These are phyloP conservation scores for Papilio helenus DNA, from an alignment of 1,140 invertebrate genomes.

Conservation along the genomic window DNA sequence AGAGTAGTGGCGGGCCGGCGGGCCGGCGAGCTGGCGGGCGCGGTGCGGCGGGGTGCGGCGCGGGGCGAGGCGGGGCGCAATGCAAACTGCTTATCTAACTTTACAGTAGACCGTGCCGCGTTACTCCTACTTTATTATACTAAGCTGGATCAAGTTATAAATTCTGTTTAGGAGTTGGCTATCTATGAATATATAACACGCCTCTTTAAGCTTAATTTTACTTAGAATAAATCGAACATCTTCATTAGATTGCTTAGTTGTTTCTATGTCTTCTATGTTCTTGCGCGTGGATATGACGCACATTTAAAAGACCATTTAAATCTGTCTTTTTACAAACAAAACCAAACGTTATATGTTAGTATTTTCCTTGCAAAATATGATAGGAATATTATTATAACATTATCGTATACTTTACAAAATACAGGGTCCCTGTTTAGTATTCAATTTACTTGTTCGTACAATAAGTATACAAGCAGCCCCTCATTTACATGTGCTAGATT, in stretches of 20 bases:
- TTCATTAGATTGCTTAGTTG: neutral
- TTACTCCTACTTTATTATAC: conserved; percentile 19
- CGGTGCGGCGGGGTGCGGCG: neutral
- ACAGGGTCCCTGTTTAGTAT: conserved; percentile 11
- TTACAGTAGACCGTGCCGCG: conserved; percentile 11
- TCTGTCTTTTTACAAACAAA: neutral
- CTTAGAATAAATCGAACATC: neutral
- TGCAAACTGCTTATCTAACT: conserved; percentile 23
- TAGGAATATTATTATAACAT: neutral
- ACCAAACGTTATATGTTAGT: neutral
- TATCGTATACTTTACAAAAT: neutral
- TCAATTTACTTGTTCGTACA: conserved; percentile 3
- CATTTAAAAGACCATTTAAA: no score
- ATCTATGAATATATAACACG: conserved; percentile 21
- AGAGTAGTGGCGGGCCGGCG: neutral
- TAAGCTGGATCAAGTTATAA: conserved; percentile 29
- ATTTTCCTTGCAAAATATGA: neutral
- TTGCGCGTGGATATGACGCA: no score
- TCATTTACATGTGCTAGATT: conserved; percentile 27
- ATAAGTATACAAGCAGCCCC: conserved; percentile 4
- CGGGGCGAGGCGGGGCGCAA: neutral
- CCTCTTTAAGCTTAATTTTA: neutral
- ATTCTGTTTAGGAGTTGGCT: conserved; percentile 14
- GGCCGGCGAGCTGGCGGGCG: neutral
- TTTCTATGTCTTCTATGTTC: neutral